Evolutionary conservation across 2,113 vertebrate species (phyloP).

Genomic region (Pipa parva): DNA sequence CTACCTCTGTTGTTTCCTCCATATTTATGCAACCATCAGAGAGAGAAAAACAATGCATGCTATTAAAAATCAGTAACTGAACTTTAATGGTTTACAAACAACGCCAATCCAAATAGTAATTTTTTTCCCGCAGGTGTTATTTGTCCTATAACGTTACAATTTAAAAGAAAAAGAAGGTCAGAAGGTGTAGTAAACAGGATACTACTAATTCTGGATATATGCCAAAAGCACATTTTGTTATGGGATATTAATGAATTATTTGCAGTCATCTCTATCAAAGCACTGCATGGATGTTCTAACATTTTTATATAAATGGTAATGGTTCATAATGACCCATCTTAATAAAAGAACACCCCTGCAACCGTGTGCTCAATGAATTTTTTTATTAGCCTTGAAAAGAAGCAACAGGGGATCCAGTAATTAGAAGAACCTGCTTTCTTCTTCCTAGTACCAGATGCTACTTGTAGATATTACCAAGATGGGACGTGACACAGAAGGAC

Average conservation of each 20-base stretch:
- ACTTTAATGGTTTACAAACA: too few species aligned
- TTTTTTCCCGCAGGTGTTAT: too few species aligned
- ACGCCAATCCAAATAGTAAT: too few species aligned
- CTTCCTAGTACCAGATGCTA: constrained; percentile 5
- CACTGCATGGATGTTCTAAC: not conserved
- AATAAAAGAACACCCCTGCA: not conserved
- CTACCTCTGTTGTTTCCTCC: too few species aligned
- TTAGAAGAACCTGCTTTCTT: not conserved
- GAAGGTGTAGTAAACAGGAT: not conserved
- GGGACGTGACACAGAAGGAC: not conserved
- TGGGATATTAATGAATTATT: constrained; percentile 22
- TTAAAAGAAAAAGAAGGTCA: not conserved
- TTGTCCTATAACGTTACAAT: too few species aligned
- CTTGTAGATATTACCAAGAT: not conserved
- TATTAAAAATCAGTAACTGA: too few species aligned
- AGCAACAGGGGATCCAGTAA: constrained; percentile 1
- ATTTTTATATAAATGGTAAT: not conserved
- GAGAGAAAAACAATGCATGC: too few species aligned
- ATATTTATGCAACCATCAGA: too few species aligned
- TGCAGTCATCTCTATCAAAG: not conserved
- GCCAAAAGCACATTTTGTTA: not conserved
- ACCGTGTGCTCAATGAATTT: not conserved
- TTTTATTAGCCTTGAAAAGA: constrained; percentile 16
- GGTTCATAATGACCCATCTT: not conserved
- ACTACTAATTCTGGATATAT: not conserved